These are phyloP conservation scores for Hydrophis major DNA, from an alignment of 2,797 vertebrate species.

Conservation along the genomic window DNA sequence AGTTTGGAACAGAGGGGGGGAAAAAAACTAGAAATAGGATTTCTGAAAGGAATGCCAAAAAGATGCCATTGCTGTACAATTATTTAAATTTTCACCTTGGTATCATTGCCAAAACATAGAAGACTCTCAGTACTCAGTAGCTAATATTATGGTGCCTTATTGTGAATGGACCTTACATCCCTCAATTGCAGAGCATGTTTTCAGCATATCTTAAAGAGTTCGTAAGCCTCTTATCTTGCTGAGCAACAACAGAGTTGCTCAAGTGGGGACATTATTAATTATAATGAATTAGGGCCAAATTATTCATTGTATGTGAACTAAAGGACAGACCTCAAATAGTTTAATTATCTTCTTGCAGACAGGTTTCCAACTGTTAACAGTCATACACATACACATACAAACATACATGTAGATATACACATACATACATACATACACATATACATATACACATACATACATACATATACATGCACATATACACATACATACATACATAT, in stretches of 20 bases:
- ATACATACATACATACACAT: no score
- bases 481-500: no score
- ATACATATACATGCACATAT: no score
- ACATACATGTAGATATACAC: no score
- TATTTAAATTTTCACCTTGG: not conserved
- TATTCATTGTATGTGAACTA: not conserved
- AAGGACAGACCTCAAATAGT: not conserved
- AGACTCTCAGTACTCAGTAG: not conserved
- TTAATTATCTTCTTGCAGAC: not conserved
- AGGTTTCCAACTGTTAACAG: not conserved
- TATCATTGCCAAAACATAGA: not conserved
- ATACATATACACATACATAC: no score
- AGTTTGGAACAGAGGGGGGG: not conserved
- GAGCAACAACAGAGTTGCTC: not conserved
- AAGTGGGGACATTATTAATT: not conserved
- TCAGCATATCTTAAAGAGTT: not conserved
- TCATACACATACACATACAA: not conserved
- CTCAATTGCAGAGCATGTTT: not conserved
- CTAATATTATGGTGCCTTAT: not conserved
- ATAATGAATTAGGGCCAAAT: not conserved
- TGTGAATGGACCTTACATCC: not conserved
- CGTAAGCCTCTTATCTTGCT: not conserved
- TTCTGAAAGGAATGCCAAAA: not conserved
- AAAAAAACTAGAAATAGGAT: not conserved
- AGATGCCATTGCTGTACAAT: not conserved